phyloP scores from a whole-genome alignment of 2,888 invertebrate genomes.

The Acanthosoma haemorrhoidale region DNA sequence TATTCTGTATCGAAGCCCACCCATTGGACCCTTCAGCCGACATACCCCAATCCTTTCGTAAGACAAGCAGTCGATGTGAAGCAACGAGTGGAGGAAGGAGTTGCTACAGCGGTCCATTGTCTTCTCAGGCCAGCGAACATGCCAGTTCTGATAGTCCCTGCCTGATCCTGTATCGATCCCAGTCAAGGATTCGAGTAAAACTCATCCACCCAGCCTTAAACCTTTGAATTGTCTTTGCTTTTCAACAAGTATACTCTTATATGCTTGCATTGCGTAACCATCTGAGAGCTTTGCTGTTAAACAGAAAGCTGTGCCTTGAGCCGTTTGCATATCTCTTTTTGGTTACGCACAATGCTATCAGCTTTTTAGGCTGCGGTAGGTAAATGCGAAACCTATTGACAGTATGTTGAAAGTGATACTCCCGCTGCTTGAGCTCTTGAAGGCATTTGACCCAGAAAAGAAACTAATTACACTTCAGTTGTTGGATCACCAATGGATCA shows the following conservation, averaged over 20 bases:
- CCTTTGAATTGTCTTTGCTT: background rate
- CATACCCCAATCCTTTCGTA: background rate
- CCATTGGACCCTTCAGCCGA: background rate
- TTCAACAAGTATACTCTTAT: background rate
- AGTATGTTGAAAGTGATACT: too few species aligned
- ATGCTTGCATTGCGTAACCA: background rate
- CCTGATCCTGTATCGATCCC: background rate
- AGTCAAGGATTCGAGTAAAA: background rate
- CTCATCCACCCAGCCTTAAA: too few species aligned
- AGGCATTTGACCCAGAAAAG: too few species aligned
- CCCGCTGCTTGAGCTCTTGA: too few species aligned
- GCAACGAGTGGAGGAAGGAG: background rate
- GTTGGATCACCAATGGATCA: too few species aligned
- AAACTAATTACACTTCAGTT: too few species aligned
- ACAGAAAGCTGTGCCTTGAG: background rate
- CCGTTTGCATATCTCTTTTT: too few species aligned
- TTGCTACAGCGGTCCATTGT: slow-evolving; percentile 7
- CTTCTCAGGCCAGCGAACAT: slow-evolving; percentile 2
- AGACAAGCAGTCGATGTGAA: background rate
- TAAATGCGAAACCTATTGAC: too few species aligned
- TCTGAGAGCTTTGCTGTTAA: background rate
- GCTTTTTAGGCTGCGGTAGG: too few species aligned
- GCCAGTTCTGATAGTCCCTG: slow-evolving; percentile 5
- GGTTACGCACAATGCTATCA: too few species aligned
- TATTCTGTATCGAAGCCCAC: too few species aligned